Conservation (phyloP, 2,797 vertebrate genomes). For the Chiloscyllium punctatum region DNA sequence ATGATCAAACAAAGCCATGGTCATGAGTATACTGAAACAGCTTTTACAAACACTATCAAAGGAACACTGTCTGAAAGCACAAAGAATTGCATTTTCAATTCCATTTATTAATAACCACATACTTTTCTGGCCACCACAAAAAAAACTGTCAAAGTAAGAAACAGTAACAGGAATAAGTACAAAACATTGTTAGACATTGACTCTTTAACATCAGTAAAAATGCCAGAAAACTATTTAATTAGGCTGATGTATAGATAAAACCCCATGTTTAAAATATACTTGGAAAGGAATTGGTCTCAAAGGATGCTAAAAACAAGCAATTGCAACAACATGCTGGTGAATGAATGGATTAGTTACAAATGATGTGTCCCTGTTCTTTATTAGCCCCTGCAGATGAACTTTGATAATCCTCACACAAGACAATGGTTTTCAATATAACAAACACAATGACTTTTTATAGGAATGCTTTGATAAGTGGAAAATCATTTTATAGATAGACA, state of each 20-base stretch:
- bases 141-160: not conserved
- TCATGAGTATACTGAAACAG: not conserved
- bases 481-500: not conserved
- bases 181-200: not conserved
- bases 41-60: not conserved
- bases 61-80: not conserved
- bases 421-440: not conserved
- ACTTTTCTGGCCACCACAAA: not conserved
- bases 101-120: constrained; percentile 30
- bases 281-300: not conserved
- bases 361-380: not conserved
- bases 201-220: constrained; percentile 24
- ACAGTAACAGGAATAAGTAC: constrained; percentile 21
- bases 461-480: not conserved
- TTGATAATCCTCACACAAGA: not conserved
- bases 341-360: not conserved
- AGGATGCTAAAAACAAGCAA: not conserved
- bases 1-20: not conserved
- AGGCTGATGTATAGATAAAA: constrained; percentile 1
- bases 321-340: not conserved
- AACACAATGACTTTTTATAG: not conserved
- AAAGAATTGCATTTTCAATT: not conserved
- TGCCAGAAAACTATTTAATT: not conserved
- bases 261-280: not conserved
- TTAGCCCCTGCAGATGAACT: constrained; percentile 4